These are phyloP conservation scores for Ormia ochracea DNA, from an alignment of 2,888 invertebrate genomes.

Conservation along the genomic window DNA sequence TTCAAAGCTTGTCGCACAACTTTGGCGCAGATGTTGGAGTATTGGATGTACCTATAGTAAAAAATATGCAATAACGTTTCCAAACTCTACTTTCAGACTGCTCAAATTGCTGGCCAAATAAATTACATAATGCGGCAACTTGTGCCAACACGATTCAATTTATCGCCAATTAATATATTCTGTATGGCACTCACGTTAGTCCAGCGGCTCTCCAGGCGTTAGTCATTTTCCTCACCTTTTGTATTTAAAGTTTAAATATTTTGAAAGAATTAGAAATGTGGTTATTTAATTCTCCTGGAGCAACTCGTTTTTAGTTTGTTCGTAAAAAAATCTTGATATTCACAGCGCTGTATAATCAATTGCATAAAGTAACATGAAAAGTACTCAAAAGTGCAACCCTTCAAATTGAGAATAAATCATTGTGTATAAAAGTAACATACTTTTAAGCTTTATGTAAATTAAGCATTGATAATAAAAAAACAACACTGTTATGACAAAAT, in stretches of 20 bases:
- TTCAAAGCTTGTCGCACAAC: slow-evolving; percentile 89
- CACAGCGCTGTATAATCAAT: slow-evolving; percentile 8
- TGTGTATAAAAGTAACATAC: not conserved
- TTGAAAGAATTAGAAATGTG: slow-evolving; percentile 33
- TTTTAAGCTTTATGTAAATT: too few species aligned
- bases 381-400: not conserved
- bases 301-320: slow-evolving; percentile 27
- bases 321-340: slow-evolving; percentile 14
- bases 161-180: not conserved
- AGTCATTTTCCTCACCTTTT: slow-evolving; percentile 80
- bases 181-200: slow-evolving; percentile 83
- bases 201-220: slow-evolving; percentile 87
- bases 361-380: not conserved
- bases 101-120: not conserved
- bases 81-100: not conserved
- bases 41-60: slow-evolving; percentile 91
- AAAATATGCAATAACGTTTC: not conserved
- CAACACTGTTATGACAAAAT: too few species aligned
- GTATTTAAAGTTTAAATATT: slow-evolving; percentile 27
- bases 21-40: slow-evolving; percentile 94
- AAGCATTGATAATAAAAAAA: too few species aligned
- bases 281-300: not conserved
- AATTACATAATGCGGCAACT: slow-evolving; percentile 62
- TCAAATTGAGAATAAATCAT: not conserved
- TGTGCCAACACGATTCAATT: not conserved